phyloP scores from a whole-genome alignment of 2,888 invertebrate species.

The Hydropsyche betteni region DNA sequence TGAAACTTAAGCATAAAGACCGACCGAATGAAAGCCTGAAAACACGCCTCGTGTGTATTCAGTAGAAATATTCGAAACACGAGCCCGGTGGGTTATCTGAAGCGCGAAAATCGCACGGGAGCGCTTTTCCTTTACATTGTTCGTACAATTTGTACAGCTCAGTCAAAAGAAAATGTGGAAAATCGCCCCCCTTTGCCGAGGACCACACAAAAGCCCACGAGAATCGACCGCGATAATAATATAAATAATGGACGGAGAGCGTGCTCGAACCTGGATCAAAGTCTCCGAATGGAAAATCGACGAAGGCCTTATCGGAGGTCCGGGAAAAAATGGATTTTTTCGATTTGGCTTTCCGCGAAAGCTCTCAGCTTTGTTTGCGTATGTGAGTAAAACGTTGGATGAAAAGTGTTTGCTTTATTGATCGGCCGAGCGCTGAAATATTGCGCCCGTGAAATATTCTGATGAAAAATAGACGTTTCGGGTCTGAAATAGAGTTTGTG shows the following conservation, averaged over 20 bases:
- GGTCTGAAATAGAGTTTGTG: too few relatives aligned
- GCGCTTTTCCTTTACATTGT: background rate
- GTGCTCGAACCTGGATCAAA: conserved; percentile 3
- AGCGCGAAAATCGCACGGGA: conserved; percentile 9
- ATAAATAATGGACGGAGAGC: background rate
- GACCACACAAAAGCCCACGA: background rate
- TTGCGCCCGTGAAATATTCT: too few relatives aligned
- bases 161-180: conserved; percentile 15
- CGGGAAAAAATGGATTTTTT: conserved; percentile 3
- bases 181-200: background rate
- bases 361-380: conserved; percentile 6
- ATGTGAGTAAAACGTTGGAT: conserved; percentile 1
- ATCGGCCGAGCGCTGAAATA: background rate
- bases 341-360: background rate
- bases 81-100: background rate
- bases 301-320: background rate
- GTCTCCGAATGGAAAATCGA: conserved; percentile 2
- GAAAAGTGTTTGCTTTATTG: conserved; percentile 9
- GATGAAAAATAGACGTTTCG: too few relatives aligned
- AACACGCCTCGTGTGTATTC: too few relatives aligned
- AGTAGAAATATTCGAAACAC: background rate
- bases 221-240: conserved; percentile 19
- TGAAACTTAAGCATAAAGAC: too few relatives aligned
- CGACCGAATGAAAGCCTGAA: too few relatives aligned
- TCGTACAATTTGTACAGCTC: conserved; percentile 9